A percentile compares a stretch with the other conserved stretches of the same genome.
These are phyloP conservation scores for Lates japonicus DNA, from an alignment of 2,797 vertebrate species.

Conservation along the genomic window DNA sequence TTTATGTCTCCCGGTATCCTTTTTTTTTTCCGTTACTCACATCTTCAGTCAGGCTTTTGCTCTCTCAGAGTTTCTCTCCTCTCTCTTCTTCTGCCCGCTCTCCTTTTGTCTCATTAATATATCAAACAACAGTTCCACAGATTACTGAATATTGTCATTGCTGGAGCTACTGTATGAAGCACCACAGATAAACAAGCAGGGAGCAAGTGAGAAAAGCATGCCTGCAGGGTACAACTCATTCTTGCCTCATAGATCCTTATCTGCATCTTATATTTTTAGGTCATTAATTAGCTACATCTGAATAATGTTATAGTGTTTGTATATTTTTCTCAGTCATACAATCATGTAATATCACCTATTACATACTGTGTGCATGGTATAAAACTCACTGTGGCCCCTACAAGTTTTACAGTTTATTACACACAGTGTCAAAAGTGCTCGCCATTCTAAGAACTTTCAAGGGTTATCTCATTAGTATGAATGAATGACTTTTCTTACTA, in stretches of 20 bases:
- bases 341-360: background rate
- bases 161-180: background rate
- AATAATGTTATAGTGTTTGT: background rate
- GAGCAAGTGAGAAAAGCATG: slow-evolving; percentile 16
- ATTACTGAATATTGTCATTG: background rate
- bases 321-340: background rate
- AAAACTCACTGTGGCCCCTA: background rate
- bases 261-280: slow-evolving; percentile 1
- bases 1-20: background rate
- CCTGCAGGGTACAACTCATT: slow-evolving; percentile 5
- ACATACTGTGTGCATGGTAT: background rate
- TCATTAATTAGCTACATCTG: slow-evolving; percentile 8
- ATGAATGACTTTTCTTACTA: background rate
- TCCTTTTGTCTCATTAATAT: background rate
- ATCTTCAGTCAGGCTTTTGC: slow-evolving; percentile 9
- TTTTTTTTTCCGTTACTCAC: slow-evolving; percentile 5
- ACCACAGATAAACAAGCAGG: slow-evolving; percentile 4
- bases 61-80: background rate
- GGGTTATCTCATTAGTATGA: background rate
- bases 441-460: background rate
- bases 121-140: slow-evolving; percentile 19
- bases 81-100: background rate
- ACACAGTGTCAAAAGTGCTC: background rate
- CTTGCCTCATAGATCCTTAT: background rate
- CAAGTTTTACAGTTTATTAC: background rate